A percentile compares a stretch with the other conserved stretches of the same genome.
phyloP scores from a whole-genome alignment of 2,113 vertebrate genomes.

The Diglossa brunneiventris region DNA sequence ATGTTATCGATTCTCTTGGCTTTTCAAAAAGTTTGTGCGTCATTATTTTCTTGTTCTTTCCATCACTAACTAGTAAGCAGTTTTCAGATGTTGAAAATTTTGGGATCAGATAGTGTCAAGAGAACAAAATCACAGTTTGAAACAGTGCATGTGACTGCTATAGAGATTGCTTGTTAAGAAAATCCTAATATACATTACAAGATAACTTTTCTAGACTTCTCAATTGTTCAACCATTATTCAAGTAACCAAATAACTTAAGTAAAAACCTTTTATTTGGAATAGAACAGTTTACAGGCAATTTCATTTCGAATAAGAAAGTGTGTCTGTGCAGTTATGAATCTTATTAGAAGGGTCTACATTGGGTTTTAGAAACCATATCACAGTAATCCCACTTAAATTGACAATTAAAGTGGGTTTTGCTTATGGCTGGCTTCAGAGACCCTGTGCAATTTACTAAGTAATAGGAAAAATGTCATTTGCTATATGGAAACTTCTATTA shows the following conservation, averaged over 20 bases:
- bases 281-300: background rate
- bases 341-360: background rate
- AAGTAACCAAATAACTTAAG: background rate
- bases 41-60: background rate
- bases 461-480: conserved; percentile 8
- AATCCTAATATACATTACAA: background rate
- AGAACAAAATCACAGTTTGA: background rate
- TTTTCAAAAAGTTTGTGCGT: background rate
- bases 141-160: background rate
- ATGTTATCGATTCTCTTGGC: rapidly evolving
- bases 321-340: background rate
- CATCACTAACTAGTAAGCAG: rapidly evolving
- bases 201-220: background rate
- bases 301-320: background rate
- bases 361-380: conserved; percentile 3
- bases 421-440: conserved; percentile 20
- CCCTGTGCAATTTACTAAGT: conserved; percentile 7
- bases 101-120: background rate
- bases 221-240: background rate
- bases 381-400: conserved; percentile 19
- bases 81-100: background rate
- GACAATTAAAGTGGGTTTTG: conserved; percentile 31
- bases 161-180: background rate
- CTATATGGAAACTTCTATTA: conserved; percentile 12
- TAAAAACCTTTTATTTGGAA: background rate